phyloP scores from a whole-genome alignment of 2,113 vertebrate genomes.

The Oncorhynchus gorbuscha region DNA sequence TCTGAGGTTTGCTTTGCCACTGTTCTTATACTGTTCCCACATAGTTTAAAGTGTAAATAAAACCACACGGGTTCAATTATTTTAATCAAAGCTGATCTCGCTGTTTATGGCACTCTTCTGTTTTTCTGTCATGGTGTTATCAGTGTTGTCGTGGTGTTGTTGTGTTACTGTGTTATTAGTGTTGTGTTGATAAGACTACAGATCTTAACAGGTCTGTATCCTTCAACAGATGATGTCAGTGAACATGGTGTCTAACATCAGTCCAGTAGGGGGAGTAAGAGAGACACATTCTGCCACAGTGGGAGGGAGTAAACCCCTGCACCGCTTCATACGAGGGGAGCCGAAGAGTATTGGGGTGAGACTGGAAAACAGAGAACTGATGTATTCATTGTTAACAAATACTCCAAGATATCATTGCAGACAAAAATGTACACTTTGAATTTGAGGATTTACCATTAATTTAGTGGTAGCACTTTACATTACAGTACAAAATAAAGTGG shows the following conservation, averaged over 20 bases:
- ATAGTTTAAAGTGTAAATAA: no score
- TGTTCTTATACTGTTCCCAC: no score
- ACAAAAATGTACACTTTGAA: not conserved
- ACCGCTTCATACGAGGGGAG: constrained; percentile 70
- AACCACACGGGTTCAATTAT: no score
- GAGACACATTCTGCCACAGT: constrained; percentile 28
- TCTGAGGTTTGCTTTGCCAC: no score
- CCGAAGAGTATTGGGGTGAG: constrained; percentile 70
- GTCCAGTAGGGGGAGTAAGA: not conserved
- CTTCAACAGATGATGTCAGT: not conserved
- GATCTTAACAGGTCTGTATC: not conserved
- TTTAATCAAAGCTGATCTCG: no score
- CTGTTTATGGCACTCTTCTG: not conserved
- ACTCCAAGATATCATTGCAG: not conserved
- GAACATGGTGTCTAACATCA: not conserved
- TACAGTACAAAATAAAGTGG: no score
- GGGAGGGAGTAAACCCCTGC: constrained; percentile 70
- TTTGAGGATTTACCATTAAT: no score
- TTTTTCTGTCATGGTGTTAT: not conserved
- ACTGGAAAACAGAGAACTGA: not conserved
- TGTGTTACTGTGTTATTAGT: not conserved
- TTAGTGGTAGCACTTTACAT: no score
- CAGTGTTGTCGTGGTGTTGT: not conserved
- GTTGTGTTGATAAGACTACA: not conserved
- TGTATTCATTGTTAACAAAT: not conserved